phyloP scores from a whole-genome alignment of 1,140 invertebrate genomes.

The Hirudo medicinalis region DNA sequence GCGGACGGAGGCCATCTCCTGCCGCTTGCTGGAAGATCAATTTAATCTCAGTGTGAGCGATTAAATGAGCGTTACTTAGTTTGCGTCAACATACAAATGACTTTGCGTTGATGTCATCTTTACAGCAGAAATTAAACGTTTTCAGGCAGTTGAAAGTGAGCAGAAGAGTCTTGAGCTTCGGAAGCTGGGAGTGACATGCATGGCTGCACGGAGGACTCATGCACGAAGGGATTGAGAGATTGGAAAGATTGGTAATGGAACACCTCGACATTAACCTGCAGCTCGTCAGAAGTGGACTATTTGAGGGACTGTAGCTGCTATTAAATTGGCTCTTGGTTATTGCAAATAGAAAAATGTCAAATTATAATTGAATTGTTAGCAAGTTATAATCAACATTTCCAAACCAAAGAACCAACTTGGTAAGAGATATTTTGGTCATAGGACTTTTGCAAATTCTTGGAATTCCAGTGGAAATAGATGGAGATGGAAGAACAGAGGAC shows the following conservation, averaged over 20 bases:
- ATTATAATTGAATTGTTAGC: no score
- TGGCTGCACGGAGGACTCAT: constrained; percentile 12
- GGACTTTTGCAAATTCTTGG: constrained; percentile 7
- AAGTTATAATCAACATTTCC: no score
- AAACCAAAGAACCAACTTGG: not conserved
- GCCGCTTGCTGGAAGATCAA: not conserved
- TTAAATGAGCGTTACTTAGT: not conserved
- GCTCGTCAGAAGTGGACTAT: no score
- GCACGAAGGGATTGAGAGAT: not conserved
- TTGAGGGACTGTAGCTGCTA: no score
- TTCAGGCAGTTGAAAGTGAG: constrained; percentile 21
- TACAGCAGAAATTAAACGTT: constrained; percentile 1
- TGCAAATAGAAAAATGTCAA: no score
- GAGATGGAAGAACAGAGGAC: not conserved
- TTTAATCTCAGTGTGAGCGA: not conserved
- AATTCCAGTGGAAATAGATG: not conserved
- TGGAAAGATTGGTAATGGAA: not conserved
- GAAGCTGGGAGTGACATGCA: constrained; percentile 18
- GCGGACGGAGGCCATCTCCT: not conserved
- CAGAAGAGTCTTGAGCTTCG: constrained; percentile 22
- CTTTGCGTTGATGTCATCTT: not conserved
- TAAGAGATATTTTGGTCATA: not conserved
- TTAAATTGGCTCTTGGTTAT: no score
- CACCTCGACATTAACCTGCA: constrained; percentile 1
- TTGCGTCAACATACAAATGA: not conserved